Conservation (phyloP, 2,113 vertebrate genomes). For the Heptranchias perlo region DNA sequence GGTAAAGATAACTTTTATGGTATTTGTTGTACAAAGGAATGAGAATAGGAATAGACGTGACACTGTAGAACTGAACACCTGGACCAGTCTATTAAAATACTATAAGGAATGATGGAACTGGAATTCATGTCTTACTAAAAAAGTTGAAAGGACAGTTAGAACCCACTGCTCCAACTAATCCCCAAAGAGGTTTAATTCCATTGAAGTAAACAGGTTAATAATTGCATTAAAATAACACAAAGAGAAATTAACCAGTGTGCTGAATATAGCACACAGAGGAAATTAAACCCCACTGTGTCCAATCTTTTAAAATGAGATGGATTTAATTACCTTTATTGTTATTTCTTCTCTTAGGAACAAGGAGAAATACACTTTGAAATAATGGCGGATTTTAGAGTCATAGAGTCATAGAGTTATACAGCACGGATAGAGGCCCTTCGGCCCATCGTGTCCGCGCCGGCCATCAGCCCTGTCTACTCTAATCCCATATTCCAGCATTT, state of each 20-base stretch:
- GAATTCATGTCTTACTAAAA: neutral
- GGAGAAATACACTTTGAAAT: neutral
- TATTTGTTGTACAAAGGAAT: neutral
- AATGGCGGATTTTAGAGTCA: no score
- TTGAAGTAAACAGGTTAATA: neutral
- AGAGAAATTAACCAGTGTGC: neutral
- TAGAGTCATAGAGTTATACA: no score
- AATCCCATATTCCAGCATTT: no score
- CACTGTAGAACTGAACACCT: neutral
- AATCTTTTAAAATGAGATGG: neutral
- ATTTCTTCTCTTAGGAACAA: neutral
- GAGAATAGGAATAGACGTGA: neutral
- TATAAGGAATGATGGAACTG: neutral
- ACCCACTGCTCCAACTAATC: neutral
- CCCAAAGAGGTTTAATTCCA: neutral
- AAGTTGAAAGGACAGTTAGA: neutral
- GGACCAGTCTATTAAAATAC: neutral
- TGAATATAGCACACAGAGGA: neutral
- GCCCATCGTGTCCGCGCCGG: no score
- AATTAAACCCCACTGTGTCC: neutral
- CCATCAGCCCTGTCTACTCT: no score
- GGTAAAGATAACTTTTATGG: neutral
- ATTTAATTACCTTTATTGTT: neutral
- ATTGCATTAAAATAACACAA: neutral
- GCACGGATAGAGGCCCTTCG: no score